Evolutionary conservation across 2,888 invertebrate species (phyloP).

Genomic region (Acleris sparsana): DNA sequence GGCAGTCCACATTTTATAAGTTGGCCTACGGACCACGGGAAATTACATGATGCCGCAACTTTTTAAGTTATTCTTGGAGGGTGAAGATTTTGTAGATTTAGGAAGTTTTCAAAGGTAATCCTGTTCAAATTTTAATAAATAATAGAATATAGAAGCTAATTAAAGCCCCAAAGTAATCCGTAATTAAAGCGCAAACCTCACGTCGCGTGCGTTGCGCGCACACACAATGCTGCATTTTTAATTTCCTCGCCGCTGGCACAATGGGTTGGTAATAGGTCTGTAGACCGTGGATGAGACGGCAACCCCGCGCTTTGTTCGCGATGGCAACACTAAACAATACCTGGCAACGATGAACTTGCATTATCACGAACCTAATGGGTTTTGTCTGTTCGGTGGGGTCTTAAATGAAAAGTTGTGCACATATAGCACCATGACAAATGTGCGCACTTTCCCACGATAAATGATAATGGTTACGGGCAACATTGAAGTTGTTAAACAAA

Average conservation of each 20-base stretch:
- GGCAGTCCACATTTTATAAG: conserved; percentile 72
- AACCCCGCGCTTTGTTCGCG: conserved; percentile 71
- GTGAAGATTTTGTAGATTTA: conserved; percentile 26
- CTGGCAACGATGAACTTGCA: conserved; percentile 77
- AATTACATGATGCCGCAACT: conserved; percentile 68
- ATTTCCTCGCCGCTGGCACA: conserved; percentile 75
- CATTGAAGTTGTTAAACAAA: conserved; percentile 34
- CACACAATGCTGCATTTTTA: conserved; percentile 80
- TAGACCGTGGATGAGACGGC: conserved; percentile 75
- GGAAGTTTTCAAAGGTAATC: conserved; percentile 5
- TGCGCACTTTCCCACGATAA: conserved; percentile 63
- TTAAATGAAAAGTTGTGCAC: conserved; percentile 65
- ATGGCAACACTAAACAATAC: conserved; percentile 78
- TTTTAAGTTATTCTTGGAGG: conserved; percentile 49
- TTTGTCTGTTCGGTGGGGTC: conserved; percentile 67
- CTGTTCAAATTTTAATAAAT: conserved; percentile 1
- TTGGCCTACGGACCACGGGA: conserved; percentile 55
- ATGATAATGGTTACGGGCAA: conserved; percentile 39
- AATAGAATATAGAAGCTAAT: conserved; percentile 11
- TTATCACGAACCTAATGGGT: conserved; percentile 80
- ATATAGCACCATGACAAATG: conserved; percentile 62
- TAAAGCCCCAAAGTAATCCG: conserved; percentile 6
- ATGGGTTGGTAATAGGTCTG: conserved; percentile 75
- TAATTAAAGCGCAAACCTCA: conserved; percentile 59
- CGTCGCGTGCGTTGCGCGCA: conserved; percentile 57